Evolutionary conservation across 1,140 invertebrate genomes (phyloP).

Genomic region (Drosophila kohkoa): DNA sequence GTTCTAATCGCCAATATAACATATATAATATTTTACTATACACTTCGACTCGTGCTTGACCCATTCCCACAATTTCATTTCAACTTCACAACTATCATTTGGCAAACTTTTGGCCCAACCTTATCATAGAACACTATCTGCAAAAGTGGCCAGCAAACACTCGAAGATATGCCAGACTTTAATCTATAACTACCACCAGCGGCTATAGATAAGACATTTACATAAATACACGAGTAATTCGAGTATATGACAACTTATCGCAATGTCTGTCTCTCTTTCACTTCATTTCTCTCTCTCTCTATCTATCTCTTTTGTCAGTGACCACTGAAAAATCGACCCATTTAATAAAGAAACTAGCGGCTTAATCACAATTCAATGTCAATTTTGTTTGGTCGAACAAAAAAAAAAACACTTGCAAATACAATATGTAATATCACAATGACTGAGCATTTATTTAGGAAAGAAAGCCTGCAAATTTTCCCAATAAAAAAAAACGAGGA

Average conservation of each 20-base stretch:
- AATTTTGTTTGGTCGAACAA: slow-evolving; percentile 41
- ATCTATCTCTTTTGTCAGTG: background rate
- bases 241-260: slow-evolving; percentile 32
- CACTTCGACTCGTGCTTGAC: background rate
- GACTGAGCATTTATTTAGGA: background rate
- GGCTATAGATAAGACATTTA: slow-evolving; percentile 54
- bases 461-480: background rate
- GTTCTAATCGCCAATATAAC: background rate
- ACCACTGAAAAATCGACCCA: slow-evolving; percentile 47
- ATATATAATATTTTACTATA: background rate
- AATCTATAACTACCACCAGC: slow-evolving; percentile 30
- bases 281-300: background rate
- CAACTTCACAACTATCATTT: background rate
- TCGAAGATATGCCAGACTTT: slow-evolving; percentile 58
- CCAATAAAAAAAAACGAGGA: background rate
- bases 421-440: slow-evolving; percentile 3
- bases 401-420: background rate
- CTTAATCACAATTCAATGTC: slow-evolving; percentile 71
- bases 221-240: slow-evolving; percentile 36
- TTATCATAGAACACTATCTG: slow-evolving; percentile 58
- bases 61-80: background rate
- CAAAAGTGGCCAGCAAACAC: slow-evolving; percentile 55
- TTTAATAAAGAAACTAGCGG: slow-evolving; percentile 51
- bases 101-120: slow-evolving; percentile 30
- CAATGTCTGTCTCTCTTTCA: background rate